Conservation (phyloP, 2,797 vertebrate species). For the Anabas testudineus region DNA sequence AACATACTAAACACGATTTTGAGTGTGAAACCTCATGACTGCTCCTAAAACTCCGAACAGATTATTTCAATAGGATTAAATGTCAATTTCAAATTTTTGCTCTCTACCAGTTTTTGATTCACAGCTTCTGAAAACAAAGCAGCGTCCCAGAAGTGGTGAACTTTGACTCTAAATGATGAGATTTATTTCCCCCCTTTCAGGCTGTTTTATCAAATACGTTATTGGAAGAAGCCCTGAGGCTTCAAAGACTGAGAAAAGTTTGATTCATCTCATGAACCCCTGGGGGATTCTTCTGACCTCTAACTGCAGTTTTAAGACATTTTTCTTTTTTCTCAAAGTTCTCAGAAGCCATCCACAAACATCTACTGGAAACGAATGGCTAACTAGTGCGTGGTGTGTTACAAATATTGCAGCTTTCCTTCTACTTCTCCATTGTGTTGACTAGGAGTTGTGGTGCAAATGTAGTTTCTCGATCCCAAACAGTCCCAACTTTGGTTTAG, state of each 20-base stretch:
- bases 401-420: neutral
- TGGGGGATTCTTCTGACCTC: constrained; percentile 39
- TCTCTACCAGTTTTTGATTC: constrained; percentile 10
- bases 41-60: neutral
- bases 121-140: constrained; percentile 9
- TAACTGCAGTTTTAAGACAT: constrained; percentile 38
- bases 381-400: constrained; percentile 1
- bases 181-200: constrained; percentile 24
- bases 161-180: constrained; percentile 38
- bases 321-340: constrained; percentile 18
- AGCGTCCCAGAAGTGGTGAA: constrained; percentile 24
- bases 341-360: constrained; percentile 25
- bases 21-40: neutral
- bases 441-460: neutral
- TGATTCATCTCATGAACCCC: constrained; percentile 39
- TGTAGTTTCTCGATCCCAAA: too few relatives aligned
- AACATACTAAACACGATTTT: neutral
- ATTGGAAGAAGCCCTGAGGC: constrained; percentile 38
- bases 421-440: too few relatives aligned
- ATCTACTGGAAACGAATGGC: constrained; percentile 24
- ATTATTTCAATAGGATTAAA: constrained; percentile 23
- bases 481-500: neutral
- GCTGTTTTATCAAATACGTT: constrained; percentile 29
- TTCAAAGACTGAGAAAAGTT: constrained; percentile 19
- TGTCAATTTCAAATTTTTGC: constrained; percentile 19